Percentiles rank a stretch among this genome's conserved stretches.
Conservation (phyloP, 1,140 invertebrate genomes). For the Samia ricini region DNA sequence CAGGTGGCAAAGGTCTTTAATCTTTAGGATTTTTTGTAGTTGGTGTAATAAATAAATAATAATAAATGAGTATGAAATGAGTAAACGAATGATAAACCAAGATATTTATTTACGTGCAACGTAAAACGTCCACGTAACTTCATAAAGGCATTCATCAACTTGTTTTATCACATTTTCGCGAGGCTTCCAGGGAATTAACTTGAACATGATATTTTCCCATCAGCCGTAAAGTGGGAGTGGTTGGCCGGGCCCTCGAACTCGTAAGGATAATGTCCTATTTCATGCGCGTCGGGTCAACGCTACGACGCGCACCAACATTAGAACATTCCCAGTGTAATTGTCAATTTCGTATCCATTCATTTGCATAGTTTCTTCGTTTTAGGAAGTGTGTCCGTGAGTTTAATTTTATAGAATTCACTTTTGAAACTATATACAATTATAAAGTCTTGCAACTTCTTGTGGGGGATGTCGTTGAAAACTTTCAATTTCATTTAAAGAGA, state of each 20-base stretch:
- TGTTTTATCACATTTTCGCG: conserved; percentile 22
- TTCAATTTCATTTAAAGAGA: not conserved
- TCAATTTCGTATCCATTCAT: conserved; percentile 16
- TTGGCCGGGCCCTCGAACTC: conserved; percentile 20
- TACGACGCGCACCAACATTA: conserved; percentile 15
- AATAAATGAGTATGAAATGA: not conserved
- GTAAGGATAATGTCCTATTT: conserved; percentile 26
- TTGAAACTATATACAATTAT: not conserved
- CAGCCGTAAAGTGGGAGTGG: conserved; percentile 32
- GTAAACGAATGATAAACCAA: not conserved
- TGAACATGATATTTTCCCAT: conserved; percentile 32
- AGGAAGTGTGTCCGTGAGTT: not conserved
- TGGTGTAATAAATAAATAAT: not conserved
- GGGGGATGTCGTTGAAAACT: not conserved
- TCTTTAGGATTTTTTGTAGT: too few relatives aligned
- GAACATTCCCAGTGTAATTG: conserved; percentile 20
- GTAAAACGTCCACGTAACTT: not conserved
- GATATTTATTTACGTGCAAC: not conserved
- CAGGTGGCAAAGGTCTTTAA: too few relatives aligned
- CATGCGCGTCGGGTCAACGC: conserved; percentile 19
- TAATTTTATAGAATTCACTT: conserved; percentile 1
- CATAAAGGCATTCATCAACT: conserved; percentile 14
- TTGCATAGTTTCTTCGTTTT: conserved; percentile 13
- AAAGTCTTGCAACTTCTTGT: not conserved
- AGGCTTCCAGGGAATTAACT: conserved; percentile 22